Conservation (phyloP, 2,113 vertebrate species). For the Boleophthalmus pectinirostris region DNA sequence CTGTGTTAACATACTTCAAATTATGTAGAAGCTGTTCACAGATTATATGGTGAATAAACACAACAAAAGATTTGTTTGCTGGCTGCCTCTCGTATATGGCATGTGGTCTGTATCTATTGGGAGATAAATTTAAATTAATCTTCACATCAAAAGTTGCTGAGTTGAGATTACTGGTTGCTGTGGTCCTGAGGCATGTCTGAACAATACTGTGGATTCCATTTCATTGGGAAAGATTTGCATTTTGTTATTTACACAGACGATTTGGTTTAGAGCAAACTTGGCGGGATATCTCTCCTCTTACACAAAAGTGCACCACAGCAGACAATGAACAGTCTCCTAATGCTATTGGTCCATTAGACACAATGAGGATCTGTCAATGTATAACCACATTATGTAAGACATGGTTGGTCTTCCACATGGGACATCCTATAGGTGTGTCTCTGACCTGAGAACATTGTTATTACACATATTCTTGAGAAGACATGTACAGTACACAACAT, state of each 20-base stretch:
- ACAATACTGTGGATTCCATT: slow-evolving; percentile 24
- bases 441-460: not conserved
- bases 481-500: not conserved
- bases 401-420: slow-evolving; percentile 31
- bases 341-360: slow-evolving; percentile 3
- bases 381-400: slow-evolving; percentile 31
- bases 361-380: slow-evolving; percentile 19
- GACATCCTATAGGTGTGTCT: slow-evolving; percentile 19
- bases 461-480: slow-evolving; percentile 4
- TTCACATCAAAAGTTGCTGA: slow-evolving; percentile 1
- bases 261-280: slow-evolving; percentile 26
- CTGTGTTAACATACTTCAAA: slow-evolving; percentile 36
- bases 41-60: slow-evolving; percentile 4
- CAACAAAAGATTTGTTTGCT: no score
- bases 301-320: slow-evolving; percentile 12
- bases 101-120: not conserved
- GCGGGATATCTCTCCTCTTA: slow-evolving; percentile 27
- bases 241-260: slow-evolving; percentile 29
- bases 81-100: not conserved
- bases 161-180: slow-evolving; percentile 23
- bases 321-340: slow-evolving; percentile 36
- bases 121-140: not conserved
- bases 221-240: slow-evolving; percentile 46
- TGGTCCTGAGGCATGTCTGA: slow-evolving; percentile 19
- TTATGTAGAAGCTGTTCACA: slow-evolving; percentile 14